Percentiles rank a stretch among this genome's conserved stretches.
These are phyloP conservation scores for Crossocerus cetratus DNA, from an alignment of 2,888 invertebrate genomes.

Conservation along the genomic window DNA sequence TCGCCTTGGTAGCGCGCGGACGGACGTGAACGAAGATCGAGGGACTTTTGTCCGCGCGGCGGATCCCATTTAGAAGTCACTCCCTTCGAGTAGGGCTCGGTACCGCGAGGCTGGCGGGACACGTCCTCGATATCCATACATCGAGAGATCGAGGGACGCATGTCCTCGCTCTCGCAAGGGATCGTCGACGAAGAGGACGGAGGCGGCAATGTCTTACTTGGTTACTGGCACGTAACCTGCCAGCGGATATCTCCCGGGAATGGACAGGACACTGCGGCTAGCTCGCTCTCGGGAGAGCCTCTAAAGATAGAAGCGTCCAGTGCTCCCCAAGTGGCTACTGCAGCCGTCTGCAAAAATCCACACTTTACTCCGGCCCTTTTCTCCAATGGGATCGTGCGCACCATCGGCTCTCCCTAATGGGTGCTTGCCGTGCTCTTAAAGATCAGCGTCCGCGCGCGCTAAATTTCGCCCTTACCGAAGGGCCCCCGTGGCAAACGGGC, in stretches of 20 bases:
- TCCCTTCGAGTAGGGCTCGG: background rate
- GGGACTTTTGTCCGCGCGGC: background rate
- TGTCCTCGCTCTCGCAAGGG: too few species aligned
- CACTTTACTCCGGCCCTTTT: background rate
- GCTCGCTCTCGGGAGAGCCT: background rate
- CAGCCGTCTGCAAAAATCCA: background rate
- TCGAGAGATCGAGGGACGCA: too few species aligned
- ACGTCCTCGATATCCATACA: too few species aligned
- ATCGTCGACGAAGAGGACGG: background rate
- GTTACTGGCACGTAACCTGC: background rate
- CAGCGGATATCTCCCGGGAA: background rate
- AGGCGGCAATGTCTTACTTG: background rate
- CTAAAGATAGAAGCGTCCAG: background rate
- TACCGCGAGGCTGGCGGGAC: too few species aligned
- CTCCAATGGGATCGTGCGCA: too few species aligned
- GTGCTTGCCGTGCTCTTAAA: background rate
- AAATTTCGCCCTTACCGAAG: background rate
- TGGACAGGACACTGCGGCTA: background rate
- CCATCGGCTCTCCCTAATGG: background rate
- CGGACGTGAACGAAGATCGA: background rate
- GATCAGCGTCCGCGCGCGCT: background rate
- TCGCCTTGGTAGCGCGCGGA: background rate
- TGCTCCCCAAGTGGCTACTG: background rate
- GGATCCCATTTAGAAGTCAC: background rate
- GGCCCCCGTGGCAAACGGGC: background rate